phyloP scores from a whole-genome alignment of 2,797 vertebrate genomes.

The Perodicticus potto region DNA sequence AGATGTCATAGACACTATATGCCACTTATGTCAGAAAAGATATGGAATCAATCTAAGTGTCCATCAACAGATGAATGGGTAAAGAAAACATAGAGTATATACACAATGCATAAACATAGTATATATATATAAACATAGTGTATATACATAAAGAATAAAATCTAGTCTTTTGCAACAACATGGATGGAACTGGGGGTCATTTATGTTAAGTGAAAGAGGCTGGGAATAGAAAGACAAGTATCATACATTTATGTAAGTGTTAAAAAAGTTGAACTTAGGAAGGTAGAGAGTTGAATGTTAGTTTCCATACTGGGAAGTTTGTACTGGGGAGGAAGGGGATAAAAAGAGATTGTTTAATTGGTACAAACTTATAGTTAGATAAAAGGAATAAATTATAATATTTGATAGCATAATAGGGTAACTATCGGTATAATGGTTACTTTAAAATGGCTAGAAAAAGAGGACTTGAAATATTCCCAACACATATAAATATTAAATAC shows the following conservation, averaged over 20 bases:
- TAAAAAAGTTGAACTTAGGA: not conserved
- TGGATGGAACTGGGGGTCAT: not conserved
- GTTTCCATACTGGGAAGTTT: not conserved
- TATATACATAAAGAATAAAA: not conserved
- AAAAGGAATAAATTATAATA: not conserved
- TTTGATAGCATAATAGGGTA: not conserved
- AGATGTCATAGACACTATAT: not conserved
- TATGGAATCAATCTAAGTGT: not conserved
- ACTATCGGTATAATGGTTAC: not conserved
- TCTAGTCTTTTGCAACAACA: not conserved
- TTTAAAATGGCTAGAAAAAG: not conserved
- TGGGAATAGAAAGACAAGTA: not conserved
- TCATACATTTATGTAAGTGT: not conserved
- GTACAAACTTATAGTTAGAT: not conserved
- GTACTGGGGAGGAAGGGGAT: not conserved
- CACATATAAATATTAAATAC: not conserved
- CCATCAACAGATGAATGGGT: not conserved
- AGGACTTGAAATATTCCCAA: not conserved
- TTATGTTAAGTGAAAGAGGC: not conserved
- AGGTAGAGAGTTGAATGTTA: not conserved
- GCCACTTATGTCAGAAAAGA: not conserved
- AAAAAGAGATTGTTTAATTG: not conserved
- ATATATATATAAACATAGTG: not conserved
- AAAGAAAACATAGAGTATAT: not conserved
- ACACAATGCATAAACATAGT: not conserved